A percentile compares a stretch with the other conserved stretches of the same genome.
Conservation (phyloP, 2,113 vertebrate species). For the Steatornis caripensis region DNA sequence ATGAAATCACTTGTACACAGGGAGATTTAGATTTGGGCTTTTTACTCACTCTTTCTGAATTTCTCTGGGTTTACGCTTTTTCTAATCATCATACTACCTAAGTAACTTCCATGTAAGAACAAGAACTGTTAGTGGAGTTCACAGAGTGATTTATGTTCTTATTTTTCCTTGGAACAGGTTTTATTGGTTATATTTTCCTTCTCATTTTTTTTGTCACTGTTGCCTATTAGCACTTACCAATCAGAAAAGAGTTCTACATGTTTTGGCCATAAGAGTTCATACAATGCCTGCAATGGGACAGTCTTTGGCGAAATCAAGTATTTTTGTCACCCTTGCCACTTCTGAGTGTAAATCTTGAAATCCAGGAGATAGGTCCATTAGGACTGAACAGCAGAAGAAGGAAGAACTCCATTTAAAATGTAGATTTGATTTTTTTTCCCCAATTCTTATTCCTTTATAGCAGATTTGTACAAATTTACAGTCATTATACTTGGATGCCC, state of each 20-base stretch:
- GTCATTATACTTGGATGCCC: background rate
- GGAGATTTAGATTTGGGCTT: background rate
- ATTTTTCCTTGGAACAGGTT: background rate
- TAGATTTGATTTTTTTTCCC: background rate
- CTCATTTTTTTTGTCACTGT: background rate
- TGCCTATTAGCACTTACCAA: background rate
- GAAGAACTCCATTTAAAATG: background rate
- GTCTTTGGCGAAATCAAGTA: background rate
- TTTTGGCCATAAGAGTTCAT: background rate
- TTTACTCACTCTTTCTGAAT: background rate
- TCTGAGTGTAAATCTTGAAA: background rate
- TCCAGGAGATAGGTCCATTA: background rate
- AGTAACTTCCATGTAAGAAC: background rate
- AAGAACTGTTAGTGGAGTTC: background rate
- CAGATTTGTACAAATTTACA: background rate
- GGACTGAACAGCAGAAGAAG: background rate
- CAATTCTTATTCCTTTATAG: background rate
- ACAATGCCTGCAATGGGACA: background rate
- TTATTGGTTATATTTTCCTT: background rate
- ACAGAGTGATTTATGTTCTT: background rate
- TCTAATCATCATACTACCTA: background rate
- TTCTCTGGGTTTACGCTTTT: background rate
- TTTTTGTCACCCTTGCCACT: background rate
- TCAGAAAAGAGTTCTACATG: background rate
- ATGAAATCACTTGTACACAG: background rate